Conservation (phyloP, 2,113 vertebrate genomes). For the Sorex araneus region DNA sequence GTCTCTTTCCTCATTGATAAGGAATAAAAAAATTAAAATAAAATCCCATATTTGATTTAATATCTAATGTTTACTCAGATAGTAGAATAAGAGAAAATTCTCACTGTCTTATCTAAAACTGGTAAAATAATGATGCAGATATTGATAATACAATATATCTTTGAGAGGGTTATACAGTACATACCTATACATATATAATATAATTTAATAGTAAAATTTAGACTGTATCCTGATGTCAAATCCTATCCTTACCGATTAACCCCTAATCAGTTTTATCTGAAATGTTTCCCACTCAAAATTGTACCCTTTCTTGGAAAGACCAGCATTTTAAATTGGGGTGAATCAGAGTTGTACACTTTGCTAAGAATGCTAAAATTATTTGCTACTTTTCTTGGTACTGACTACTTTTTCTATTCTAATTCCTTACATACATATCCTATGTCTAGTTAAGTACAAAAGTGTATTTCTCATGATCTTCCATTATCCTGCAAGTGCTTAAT, state of each 20-base stretch:
- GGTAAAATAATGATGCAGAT: neutral
- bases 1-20: neutral
- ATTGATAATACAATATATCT: neutral
- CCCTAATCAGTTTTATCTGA: neutral
- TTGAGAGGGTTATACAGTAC: neutral
- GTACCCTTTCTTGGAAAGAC: neutral
- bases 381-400: neutral
- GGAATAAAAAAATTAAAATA: neutral
- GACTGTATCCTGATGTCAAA: neutral
- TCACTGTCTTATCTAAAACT: neutral
- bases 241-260: neutral
- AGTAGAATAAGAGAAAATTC: neutral
- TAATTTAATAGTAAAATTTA: neutral
- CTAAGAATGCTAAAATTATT: neutral
- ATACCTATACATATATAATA: neutral
- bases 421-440: neutral
- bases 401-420: neutral
- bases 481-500: neutral
- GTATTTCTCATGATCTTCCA: neutral
- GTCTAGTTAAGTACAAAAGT: neutral
- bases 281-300: no score
- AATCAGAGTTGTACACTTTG: neutral
- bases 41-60: neutral
- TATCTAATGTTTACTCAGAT: neutral
- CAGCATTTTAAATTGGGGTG: neutral